These are phyloP conservation scores for Brotula barbata DNA, from an alignment of 2,797 vertebrate species.

Conservation along the genomic window DNA sequence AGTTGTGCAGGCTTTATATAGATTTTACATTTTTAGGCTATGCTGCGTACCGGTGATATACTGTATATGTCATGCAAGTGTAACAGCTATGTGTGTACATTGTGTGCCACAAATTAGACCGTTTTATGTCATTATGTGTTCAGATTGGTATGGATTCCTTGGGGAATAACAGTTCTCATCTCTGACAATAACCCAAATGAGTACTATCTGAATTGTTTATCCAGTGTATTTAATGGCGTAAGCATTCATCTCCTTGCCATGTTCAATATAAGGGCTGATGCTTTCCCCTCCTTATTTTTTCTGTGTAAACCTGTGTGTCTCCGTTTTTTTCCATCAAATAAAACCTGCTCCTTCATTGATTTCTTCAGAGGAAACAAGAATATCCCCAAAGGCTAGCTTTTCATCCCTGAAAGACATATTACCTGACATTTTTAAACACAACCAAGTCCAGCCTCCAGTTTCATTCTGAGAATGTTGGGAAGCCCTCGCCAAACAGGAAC, in stretches of 20 bases:
- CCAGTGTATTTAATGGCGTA: neutral
- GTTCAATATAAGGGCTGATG: constrained; percentile 4
- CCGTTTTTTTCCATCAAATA: constrained; percentile 55
- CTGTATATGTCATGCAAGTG: no score
- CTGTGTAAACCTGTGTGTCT: constrained; percentile 30
- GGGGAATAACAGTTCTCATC: no score
- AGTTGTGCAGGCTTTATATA: constrained; percentile 12
- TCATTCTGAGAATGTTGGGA: constrained; percentile 39
- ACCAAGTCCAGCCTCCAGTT: constrained; percentile 46
- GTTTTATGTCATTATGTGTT: no score
- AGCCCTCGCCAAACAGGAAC: constrained; percentile 22
- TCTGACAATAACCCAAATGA: neutral
- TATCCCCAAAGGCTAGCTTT: constrained; percentile 70
- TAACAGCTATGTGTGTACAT: no score
- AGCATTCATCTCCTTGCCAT: constrained; percentile 1
- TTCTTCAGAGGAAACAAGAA: constrained; percentile 72
- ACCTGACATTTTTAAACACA: constrained; percentile 74
- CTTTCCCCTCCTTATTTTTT: constrained; percentile 39
- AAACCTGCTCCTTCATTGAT: constrained; percentile 67
- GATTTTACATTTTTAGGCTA: neutral
- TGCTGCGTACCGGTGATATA: constrained; percentile 8
- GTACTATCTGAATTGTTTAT: neutral
- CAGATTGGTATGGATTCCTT: no score
- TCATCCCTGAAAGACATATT: constrained; percentile 73
- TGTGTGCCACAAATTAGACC: no score